phyloP scores from a whole-genome alignment of 2,888 invertebrate genomes.

The Eupithecia tripunctaria region DNA sequence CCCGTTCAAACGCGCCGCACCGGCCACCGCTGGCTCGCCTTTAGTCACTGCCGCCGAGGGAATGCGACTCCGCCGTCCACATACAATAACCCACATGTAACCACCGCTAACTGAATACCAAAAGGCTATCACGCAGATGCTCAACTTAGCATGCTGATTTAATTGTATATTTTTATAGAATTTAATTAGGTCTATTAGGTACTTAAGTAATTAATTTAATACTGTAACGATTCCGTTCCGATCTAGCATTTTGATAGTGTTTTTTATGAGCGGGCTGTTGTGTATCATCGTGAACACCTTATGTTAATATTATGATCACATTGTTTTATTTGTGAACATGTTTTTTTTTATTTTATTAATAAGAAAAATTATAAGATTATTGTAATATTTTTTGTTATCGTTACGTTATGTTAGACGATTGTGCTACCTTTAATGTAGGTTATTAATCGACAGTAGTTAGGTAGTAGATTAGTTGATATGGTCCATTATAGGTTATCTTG shows the following conservation, averaged over 20 bases:
- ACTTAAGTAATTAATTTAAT: slow-evolving; percentile 23
- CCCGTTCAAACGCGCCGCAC: neutral
- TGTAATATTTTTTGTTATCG: slow-evolving; percentile 13
- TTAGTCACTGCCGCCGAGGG: slow-evolving; percentile 6
- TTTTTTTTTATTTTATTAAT: no score
- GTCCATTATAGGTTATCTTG: slow-evolving; percentile 39
- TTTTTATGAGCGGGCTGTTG: slow-evolving; percentile 32
- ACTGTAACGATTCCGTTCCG: slow-evolving; percentile 41
- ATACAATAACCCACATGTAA: slow-evolving; percentile 8
- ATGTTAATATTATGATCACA: slow-evolving; percentile 29
- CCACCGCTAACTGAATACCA: slow-evolving; percentile 30
- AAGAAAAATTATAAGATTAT: no score
- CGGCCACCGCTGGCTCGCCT: neutral
- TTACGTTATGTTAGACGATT: slow-evolving; percentile 10
- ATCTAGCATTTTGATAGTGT: slow-evolving; percentile 39
- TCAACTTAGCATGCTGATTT: slow-evolving; percentile 32
- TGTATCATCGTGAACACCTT: slow-evolving; percentile 24
- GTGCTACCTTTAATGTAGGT: slow-evolving; percentile 21
- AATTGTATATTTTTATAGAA: slow-evolving; percentile 39
- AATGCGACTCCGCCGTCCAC: slow-evolving; percentile 14
- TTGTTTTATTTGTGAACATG: slow-evolving; percentile 20
- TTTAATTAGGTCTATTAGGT: slow-evolving; percentile 27
- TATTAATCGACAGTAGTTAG: slow-evolving; percentile 30
- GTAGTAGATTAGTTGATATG: slow-evolving; percentile 33
- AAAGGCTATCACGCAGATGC: slow-evolving; percentile 28